Base-by-base conservation (phyloP, 2,797 vertebrate genomes). In the Siniperca obscura region DNA sequence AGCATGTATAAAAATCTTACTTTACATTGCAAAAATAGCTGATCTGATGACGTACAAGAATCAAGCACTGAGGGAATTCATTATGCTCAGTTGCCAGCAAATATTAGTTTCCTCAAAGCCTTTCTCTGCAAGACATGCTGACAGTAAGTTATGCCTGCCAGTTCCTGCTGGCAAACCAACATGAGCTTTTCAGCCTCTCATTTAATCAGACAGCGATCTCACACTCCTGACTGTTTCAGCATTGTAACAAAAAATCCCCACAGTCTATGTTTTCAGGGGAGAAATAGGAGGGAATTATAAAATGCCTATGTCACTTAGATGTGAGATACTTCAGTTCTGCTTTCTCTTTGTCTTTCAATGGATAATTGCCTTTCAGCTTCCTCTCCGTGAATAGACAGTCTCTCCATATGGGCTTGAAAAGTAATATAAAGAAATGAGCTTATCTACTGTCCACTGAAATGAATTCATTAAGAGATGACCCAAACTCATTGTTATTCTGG, bases 371-470 rank as follows among this genome's bases (percentile, higher is more conserved):
- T 91, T 91, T 90, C 52, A 67, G 83, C 71, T 50, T 83, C 59
- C 56, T 80, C 80, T 89, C 80, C 11, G 68, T 79, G 74, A 87
- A 83, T 74, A 70, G 61, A 85, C 30, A 9, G 70, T 70, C 59
- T 89, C 68, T 69, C 74, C 48, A 36, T 27, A 70, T 44, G 53
- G 74, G 65, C 57, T 87, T 75, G 60, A 79, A 88, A 84, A 81
- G 81, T 87, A 90, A 92, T 90, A 88, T 69, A 67, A 87, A 90
- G 75, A 80, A 89, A 92, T 72, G 7, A 90, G 89, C 87, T 90
- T 84, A 92, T 94, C 92, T 87, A 69, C 89, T 88, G 83, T 90
- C 90, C 82, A 81, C 57, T 81, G 82, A 93, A 93, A 93, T 86
- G 3, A 89, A 92, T 92, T 92, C 59, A 87, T 94, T 91, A 92